A percentile compares a stretch with the other conserved stretches of the same genome.
These are phyloP conservation scores for Rhagium mordax DNA, from an alignment of 2,888 invertebrate genomes.

Conservation along the genomic window DNA sequence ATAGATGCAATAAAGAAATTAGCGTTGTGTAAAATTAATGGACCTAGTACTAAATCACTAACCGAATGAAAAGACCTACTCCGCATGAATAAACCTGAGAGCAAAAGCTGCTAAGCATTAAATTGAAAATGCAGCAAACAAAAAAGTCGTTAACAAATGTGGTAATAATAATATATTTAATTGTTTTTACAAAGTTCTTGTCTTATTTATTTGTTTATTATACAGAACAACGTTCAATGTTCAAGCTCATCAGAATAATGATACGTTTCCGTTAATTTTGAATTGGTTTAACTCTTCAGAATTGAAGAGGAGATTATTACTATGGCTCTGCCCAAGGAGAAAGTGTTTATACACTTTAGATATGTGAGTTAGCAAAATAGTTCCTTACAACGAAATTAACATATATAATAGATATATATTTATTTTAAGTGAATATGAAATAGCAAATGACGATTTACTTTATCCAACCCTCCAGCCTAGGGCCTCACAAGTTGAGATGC, in stretches of 20 bases:
- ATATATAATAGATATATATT: background rate
- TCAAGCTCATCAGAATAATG: slow-evolving; percentile 21
- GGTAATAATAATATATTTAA: slow-evolving; percentile 12
- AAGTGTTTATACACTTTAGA: background rate
- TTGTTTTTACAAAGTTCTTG: slow-evolving; percentile 11
- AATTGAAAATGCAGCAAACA: background rate
- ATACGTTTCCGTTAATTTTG: slow-evolving; percentile 21
- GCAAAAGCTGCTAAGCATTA: slow-evolving; percentile 18
- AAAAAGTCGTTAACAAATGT: slow-evolving; percentile 10
- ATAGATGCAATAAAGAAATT: slow-evolving; percentile 4
- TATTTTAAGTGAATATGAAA: background rate
- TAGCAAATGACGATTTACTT: background rate
- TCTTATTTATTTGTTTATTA: slow-evolving; percentile 22
- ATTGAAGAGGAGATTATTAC: slow-evolving; percentile 5
- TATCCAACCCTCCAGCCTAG: background rate
- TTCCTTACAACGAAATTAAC: background rate
- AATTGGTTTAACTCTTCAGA: slow-evolving; percentile 3
- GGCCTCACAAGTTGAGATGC: slow-evolving; percentile 2
- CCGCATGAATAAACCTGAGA: slow-evolving; percentile 18
- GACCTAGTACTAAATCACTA: slow-evolving; percentile 5
- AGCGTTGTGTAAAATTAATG: slow-evolving; percentile 7
- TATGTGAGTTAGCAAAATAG: background rate
- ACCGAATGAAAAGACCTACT: slow-evolving; percentile 10
- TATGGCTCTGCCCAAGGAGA: slow-evolving; percentile 1
- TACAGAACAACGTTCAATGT: slow-evolving; percentile 16